Percentiles rank a stretch among this genome's conserved stretches.
Evolutionary conservation across 23 tunicate genomes (phyloP).

Genomic region (Aplidium turbinatum): DNA sequence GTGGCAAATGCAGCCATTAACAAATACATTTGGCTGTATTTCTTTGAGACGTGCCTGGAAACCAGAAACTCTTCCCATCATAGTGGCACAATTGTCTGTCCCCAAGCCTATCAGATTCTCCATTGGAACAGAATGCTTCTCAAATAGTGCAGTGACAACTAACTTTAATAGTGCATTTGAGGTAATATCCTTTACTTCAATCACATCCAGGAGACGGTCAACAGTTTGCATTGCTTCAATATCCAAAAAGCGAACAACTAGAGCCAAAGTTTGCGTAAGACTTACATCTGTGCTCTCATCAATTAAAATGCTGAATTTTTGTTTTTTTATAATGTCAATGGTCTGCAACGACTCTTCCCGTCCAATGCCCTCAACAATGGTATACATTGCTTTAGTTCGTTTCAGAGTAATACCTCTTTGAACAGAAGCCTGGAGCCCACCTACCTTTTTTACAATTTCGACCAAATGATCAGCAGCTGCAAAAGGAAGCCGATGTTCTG

Average conservation of each 20-base stretch:
- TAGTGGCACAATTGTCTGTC: constrained; percentile 8
- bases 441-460: too few relatives aligned
- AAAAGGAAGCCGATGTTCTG: too few relatives aligned
- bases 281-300: constrained; percentile 12
- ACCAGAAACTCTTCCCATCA: constrained; percentile 19
- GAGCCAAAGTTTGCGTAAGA: constrained; percentile 5
- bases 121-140: background rate
- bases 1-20: constrained; percentile 8
- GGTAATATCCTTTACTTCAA: constrained; percentile 1
- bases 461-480: too few relatives aligned
- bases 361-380: constrained; percentile 6
- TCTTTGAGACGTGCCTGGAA: background rate
- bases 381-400: constrained; percentile 5
- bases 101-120: constrained; percentile 6
- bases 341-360: background rate
- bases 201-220: background rate
- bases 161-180: background rate
- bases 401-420: too few relatives aligned
- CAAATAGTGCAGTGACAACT: background rate
- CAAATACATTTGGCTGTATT: background rate
- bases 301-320: background rate
- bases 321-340: constrained; percentile 15
- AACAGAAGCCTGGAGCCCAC: too few relatives aligned
- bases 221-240: constrained; percentile 1
- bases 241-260: constrained; percentile 1